Percentiles rank a stretch among this genome's conserved stretches.
These are phyloP conservation scores for Temnothorax ravouxi DNA, from an alignment of 2,888 invertebrate species.

Conservation along the genomic window DNA sequence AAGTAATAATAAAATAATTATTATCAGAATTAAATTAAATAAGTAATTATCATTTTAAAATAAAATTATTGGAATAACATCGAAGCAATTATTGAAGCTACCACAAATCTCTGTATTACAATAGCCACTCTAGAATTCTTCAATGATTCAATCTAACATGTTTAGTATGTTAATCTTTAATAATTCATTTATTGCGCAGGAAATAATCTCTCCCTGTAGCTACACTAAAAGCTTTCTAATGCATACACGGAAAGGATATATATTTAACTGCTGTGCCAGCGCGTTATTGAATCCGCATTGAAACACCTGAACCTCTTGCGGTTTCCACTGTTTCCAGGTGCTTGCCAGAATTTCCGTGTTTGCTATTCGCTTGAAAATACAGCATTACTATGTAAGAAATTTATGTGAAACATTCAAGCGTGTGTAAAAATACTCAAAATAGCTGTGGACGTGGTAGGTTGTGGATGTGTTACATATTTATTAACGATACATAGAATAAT, in stretches of 20 bases:
- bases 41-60: slow-evolving; percentile 1
- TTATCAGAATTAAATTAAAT: slow-evolving; percentile 22
- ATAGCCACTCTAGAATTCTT: background rate
- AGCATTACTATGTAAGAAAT: slow-evolving; percentile 39
- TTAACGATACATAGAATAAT: too few relatives aligned
- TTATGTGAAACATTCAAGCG: slow-evolving; percentile 39
- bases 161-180: slow-evolving; percentile 21
- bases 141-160: background rate
- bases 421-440: background rate
- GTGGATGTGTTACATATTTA: background rate
- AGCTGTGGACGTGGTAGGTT: background rate
- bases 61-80: slow-evolving; percentile 18
- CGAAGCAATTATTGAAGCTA: background rate
- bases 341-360: slow-evolving; percentile 56
- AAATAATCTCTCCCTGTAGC: background rate
- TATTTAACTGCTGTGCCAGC: slow-evolving; percentile 56
- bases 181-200: slow-evolving; percentile 21
- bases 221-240: slow-evolving; percentile 50
- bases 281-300: slow-evolving; percentile 65
- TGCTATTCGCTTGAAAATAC: slow-evolving; percentile 28
- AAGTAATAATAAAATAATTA: slow-evolving; percentile 21
- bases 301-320: slow-evolving; percentile 68
- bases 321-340: slow-evolving; percentile 67
- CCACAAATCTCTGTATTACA: background rate
- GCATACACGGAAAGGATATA: slow-evolving; percentile 48